Evolutionary conservation across 2,113 vertebrate species (phyloP).

Genomic region (Cyrtonyx montezumae): DNA sequence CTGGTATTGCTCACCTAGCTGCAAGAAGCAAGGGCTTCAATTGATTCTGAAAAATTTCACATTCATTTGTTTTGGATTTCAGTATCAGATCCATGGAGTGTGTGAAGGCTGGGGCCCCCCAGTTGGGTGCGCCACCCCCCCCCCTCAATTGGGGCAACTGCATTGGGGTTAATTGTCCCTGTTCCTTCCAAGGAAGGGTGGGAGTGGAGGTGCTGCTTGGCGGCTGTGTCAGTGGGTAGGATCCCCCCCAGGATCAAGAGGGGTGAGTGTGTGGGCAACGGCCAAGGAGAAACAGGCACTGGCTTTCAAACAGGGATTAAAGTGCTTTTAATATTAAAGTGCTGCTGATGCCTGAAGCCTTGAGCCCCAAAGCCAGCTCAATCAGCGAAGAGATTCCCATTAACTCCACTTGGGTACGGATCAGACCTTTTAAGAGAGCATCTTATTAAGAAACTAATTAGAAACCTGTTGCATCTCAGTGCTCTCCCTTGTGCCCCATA

Average conservation of each 20-base stretch:
- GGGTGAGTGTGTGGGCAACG: background rate
- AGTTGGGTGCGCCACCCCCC: too few species aligned
- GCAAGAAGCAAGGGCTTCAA: background rate
- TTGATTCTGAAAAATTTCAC: too few species aligned
- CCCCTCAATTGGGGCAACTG: background rate
- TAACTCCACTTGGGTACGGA: background rate
- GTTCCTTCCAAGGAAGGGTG: background rate
- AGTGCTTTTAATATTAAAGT: background rate
- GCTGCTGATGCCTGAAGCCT: background rate
- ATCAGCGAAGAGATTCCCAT: background rate
- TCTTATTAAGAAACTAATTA: slow-evolving; percentile 7
- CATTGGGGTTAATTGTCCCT: accelerated
- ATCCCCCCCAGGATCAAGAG: background rate
- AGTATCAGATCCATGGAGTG: background rate
- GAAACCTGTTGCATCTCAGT: background rate
- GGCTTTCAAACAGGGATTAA: slow-evolving; percentile 3
- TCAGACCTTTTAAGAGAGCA: background rate
- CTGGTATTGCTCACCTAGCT: accelerated
- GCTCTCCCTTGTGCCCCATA: background rate
- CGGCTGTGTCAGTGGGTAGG: accelerated
- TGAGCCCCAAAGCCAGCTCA: background rate
- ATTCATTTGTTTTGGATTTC: background rate
- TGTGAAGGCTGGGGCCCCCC: too few species aligned
- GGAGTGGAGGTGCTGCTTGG: accelerated
- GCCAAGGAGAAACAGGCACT: background rate